phyloP scores from a whole-genome alignment of 2,113 vertebrate genomes.

The Dicrurus megarhynchus region DNA sequence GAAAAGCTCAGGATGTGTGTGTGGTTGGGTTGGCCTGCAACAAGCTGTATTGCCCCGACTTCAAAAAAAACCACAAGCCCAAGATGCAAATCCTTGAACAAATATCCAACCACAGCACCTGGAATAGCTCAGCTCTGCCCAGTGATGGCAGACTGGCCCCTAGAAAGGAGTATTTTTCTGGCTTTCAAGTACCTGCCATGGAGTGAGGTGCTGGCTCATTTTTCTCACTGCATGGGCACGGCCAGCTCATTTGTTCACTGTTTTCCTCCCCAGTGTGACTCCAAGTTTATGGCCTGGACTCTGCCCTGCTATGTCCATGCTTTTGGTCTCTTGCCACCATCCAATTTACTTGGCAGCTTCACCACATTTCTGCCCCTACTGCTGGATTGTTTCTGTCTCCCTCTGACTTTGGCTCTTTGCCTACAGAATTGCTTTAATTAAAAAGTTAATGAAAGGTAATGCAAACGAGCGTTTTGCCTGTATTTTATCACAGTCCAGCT shows the following conservation, averaged over 20 bases:
- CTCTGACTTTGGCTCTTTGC: constrained; percentile 20
- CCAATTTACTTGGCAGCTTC: constrained; percentile 23
- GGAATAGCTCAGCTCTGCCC: neutral
- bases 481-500: constrained; percentile 39
- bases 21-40: neutral
- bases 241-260: neutral
- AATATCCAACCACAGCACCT: neutral
- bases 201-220: neutral
- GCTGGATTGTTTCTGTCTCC: neutral
- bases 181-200: neutral
- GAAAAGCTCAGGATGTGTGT: neutral
- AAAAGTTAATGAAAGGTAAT: constrained; percentile 61
- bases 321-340: constrained; percentile 31
- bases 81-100: neutral
- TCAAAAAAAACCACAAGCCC: neutral
- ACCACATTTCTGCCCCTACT: neutral
- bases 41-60: neutral
- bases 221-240: neutral
- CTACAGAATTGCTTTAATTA: constrained; percentile 51
- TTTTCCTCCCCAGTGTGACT: neutral
- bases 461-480: neutral
- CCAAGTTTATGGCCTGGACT: neutral
- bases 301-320: neutral
- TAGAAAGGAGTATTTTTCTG: neutral
- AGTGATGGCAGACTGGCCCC: neutral